Base-by-base conservation (phyloP, 2,888 invertebrate species). In the Gari tellinella region DNA sequence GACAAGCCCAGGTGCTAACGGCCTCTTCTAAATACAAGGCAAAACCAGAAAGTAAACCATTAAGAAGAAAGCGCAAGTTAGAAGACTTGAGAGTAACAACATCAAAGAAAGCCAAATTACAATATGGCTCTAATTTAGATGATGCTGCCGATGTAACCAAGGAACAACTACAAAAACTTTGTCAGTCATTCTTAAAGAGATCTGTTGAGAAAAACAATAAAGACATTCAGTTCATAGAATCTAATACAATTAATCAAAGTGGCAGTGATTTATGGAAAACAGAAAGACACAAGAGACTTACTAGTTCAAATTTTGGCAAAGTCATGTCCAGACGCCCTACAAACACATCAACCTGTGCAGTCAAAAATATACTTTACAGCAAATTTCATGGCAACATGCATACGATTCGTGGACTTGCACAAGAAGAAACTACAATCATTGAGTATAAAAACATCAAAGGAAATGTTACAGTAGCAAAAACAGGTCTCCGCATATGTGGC, bases 241-340 rank as follows among this genome's bases (percentile, higher is more conserved):
- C 45, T 26, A 14, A 21, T 10, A 58, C 61, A 10, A 46, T 21
- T n/a, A 46, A 57, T 14, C 72, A 72, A 46, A 41, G 25, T 31
- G 12, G 23, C 25, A 52, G 55, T 64, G 56, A 64, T 1, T 17
- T 55, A 10, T 74, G 64, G 64, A 61, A 61, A 49, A 55, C 8
- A n/a, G 62, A 73, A 58, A 21, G 67, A 53, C 21, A 55, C 2
- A 40, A 60, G 23, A 21, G 64, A 23, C 31, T 68, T 1, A 73
- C 73, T 19, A 53, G 49, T 21, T 63, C 64, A 10, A 68, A 73
- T 49, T 73, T 68, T 53, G 73, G 64, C 26, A 60, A 63, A 41
- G 46, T 74, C 4, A 49, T 70, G 15, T 15, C 5, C 7, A 40
- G 64, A 19, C n/a, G 52, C 12, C 19, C 58, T 1, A 45, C 8